phyloP scores from a whole-genome alignment of 1,140 invertebrate species.

The Drosophila lacteicornis region DNA sequence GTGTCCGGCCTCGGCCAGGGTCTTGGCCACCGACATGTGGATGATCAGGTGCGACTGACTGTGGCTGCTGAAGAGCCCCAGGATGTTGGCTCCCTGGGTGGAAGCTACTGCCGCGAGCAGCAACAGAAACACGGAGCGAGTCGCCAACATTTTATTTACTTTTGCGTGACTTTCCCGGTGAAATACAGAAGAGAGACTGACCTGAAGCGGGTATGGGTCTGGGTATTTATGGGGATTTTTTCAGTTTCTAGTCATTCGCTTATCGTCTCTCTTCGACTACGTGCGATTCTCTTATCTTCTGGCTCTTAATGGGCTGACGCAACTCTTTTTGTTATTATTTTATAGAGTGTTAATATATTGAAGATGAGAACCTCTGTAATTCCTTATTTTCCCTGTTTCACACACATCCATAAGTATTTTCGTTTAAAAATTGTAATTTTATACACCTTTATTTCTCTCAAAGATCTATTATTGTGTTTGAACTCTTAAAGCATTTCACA shows the following conservation, averaged over 20 bases:
- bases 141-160: conserved; percentile 15
- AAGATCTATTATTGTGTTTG: no score
- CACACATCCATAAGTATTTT: no score
- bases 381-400: no score
- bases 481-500: no score
- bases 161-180: background rate
- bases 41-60: conserved; percentile 76
- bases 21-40: conserved; percentile 69
- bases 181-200: conserved; percentile 11
- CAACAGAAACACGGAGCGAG: conserved; percentile 3
- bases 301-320: background rate
- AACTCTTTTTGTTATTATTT: no score
- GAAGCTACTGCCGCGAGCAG: conserved; percentile 18
- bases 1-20: conserved; percentile 67
- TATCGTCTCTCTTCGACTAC: conserved; percentile 7
- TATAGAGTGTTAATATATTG: no score
- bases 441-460: no score
- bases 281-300: conserved; percentile 2
- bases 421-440: no score
- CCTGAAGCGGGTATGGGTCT: background rate
- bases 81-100: conserved; percentile 61
- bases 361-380: no score
- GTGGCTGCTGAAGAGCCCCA: conserved; percentile 74
- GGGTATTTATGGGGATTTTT: conserved; percentile 19
- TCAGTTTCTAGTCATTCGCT: background rate